Evolutionary conservation across 2,113 vertebrate genomes (phyloP).

Genomic region (Sterrhoptilus dennistouni): DNA sequence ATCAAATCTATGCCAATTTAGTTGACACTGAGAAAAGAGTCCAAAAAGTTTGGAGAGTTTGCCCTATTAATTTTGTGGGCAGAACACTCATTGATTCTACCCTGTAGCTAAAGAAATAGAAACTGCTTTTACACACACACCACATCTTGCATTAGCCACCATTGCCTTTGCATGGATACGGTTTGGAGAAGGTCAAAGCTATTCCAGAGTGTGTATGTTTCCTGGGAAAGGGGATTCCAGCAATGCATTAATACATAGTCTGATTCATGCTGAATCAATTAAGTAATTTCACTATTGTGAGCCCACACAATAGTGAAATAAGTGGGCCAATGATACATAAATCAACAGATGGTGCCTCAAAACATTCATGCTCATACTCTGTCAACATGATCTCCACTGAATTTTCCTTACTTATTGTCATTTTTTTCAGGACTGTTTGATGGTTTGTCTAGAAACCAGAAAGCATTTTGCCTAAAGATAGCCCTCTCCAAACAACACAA

Average conservation of each 20-base stretch:
- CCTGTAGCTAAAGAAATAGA: background rate
- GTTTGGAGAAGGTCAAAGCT: background rate
- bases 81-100: background rate
- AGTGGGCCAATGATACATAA: conserved; percentile 24
- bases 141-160: background rate
- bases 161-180: background rate
- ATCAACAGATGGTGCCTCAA: conserved; percentile 46
- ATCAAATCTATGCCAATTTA: background rate
- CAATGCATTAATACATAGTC: conserved; percentile 45
- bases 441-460: background rate
- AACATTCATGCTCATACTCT: conserved; percentile 27
- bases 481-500: background rate
- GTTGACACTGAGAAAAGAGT: background rate
- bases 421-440: conserved; percentile 5
- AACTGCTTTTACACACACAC: background rate
- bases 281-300: conserved; percentile 61
- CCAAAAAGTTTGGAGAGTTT: background rate
- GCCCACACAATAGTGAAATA: background rate
- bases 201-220: background rate
- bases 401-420: background rate
- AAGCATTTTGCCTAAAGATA: conserved; percentile 23
- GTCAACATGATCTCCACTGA: background rate
- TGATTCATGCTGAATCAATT: conserved; percentile 48
- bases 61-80: background rate
- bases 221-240: background rate